Base-by-base conservation (phyloP, 2,797 vertebrate genomes). In the Tolypeutes matacus region DNA sequence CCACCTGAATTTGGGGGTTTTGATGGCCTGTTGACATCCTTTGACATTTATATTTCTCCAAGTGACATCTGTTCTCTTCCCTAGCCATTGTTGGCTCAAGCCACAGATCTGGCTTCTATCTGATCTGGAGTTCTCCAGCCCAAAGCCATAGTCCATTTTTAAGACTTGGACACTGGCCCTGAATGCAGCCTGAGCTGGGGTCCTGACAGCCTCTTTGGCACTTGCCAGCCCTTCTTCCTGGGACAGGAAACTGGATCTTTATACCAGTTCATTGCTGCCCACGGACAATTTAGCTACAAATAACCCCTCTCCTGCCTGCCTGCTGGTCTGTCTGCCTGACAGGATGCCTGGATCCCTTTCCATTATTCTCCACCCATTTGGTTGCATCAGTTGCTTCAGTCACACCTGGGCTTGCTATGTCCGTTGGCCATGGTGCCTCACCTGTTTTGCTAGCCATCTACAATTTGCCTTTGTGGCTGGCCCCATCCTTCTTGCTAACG, bases 401-500 rank as follows among this genome's bases (percentile, higher is more conserved):
- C 21, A 10, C 34, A 25, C 65, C 56, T 82, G 85, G n/a, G 64
- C 51, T 93, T 90, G n/a, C 51, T 86, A 0, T 88, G 70, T 36
- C 42, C 76, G 84, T 91, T 94, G 83, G 78, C 51, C 85, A 69
- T 23, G 69, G 18, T 58, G 49, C 15, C 67, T 82, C 5, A 84
- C 20, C 39, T 70, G 88, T 76, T 62, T 93, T 88, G 21, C 36
- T 78, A 25, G 70, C 64, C 21, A 17, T 78, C 18, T 90, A 72
- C 77, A 78, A 53, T 82, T 85, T 92, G 64, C 70, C 73, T 87
- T 93, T 93, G 73, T 29, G 93, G 34, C 70, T 75, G 23, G 20
- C 21, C 53, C 69, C 86, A 17, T 86, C 64, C 42, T 36, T 96
- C 14, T 64, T 80, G 58, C 82, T 87, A 12, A 86, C 85, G 58